Evolutionary conservation across 2,888 invertebrate species (phyloP), one percentile per base, ranked within the genome.

Genomic region (Trissolcus japonicus): DNA sequence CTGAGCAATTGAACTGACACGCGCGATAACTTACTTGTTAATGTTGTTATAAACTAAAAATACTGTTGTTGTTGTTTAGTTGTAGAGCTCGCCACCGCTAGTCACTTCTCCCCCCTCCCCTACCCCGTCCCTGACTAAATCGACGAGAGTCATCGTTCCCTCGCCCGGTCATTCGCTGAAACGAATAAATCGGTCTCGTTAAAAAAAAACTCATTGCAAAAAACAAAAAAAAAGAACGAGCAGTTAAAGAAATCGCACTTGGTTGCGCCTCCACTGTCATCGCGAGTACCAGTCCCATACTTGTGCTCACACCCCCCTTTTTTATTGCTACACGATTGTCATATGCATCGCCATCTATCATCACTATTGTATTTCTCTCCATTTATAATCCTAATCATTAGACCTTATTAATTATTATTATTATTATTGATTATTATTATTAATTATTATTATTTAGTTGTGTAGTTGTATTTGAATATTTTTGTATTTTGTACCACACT

Each of bases 51-150:
- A 88, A 85, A 86, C 89, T 89, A 87, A 89, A 87, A 88, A 89
- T 89, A 88, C 88, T 89, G 89, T 89, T 89, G 88, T 89, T 89
- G 89, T 89, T 89, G 89, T 89, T 89, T 89, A 89, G 88, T 89
- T 89, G 88, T 89, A 89, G 89, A 89, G 88, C 88, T 89, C 89
- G 89, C 88, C 88, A 88, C 89, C 88, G 88, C 89, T 89, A 88
- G 88, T 88, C 88, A 88, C 88, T 88, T 84, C 71, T 55, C 77
- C 76, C 77, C 13, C 41, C 35, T 63, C 62, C 63, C 53, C 40
- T 51, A 51, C 73, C 67, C 76, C 62, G 16, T 57, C 66, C 50
- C 55, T 46, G 7, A 46, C 35, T 16, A 14, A 46, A 46, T 14
- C 11, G 46, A 46, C 54, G 14, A 21, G 35, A 54, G 14, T 54